Conservation (phyloP, 1,140 invertebrate species). For the Teleopsis dalmanni region DNA sequence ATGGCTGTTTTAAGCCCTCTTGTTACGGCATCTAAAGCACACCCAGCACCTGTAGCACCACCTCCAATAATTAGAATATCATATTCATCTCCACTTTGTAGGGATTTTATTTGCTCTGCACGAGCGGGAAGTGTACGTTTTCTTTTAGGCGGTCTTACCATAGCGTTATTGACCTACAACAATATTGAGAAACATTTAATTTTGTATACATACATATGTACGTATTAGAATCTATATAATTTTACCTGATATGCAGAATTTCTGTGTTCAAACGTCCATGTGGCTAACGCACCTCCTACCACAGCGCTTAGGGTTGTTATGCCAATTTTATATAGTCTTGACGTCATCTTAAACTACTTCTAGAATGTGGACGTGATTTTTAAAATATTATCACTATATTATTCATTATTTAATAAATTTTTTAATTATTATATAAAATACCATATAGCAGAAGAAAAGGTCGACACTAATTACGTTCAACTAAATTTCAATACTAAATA, state of each 20-base stretch:
- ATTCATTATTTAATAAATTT: no score
- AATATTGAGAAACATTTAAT: not conserved
- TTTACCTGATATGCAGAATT: slow-evolving; percentile 33
- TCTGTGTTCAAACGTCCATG: slow-evolving; percentile 31
- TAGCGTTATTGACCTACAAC: slow-evolving; percentile 42
- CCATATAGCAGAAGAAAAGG: no score
- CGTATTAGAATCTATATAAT: not conserved
- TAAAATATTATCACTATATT: no score
- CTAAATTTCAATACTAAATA: no score
- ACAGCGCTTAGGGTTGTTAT: slow-evolving; percentile 36
- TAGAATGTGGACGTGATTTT: no score
- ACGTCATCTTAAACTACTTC: slow-evolving; percentile 36
- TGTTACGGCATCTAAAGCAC: slow-evolving; percentile 84
- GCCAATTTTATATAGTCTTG: slow-evolving; percentile 40
- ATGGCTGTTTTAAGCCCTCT: slow-evolving; percentile 91
- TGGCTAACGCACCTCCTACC: slow-evolving; percentile 30
- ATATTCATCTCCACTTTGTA: slow-evolving; percentile 69
- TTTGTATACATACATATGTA: not conserved
- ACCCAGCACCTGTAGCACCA: slow-evolving; percentile 88
- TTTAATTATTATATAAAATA: no score
- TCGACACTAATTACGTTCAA: no score
- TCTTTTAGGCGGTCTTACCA: slow-evolving; percentile 49
- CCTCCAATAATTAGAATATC: slow-evolving; percentile 95
- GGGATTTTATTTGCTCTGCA: slow-evolving; percentile 69
- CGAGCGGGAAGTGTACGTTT: slow-evolving; percentile 72